These are phyloP conservation scores for Chitala chitala DNA, from an alignment of 2,113 vertebrate species.

Conservation along the genomic window DNA sequence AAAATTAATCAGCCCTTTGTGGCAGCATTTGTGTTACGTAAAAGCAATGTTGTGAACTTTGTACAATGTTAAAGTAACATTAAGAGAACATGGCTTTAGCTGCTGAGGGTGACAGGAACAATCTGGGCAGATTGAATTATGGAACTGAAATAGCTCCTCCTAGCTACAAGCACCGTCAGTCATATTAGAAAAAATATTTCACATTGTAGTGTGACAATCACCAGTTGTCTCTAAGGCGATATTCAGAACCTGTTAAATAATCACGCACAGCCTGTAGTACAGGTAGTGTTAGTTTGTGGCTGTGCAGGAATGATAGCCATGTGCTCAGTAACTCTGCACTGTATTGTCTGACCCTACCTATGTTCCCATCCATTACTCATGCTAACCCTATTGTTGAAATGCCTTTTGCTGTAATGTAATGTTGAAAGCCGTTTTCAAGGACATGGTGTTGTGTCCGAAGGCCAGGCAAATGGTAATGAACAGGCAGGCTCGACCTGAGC, in stretches of 20 bases:
- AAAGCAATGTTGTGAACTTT: constrained; percentile 8
- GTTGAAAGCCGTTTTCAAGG: constrained; percentile 14
- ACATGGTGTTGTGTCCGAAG: background rate
- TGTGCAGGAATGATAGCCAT: constrained; percentile 10
- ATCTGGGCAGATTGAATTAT: too few species aligned
- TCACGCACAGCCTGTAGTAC: background rate
- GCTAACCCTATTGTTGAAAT: background rate
- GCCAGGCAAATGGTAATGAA: background rate
- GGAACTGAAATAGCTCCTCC: too few species aligned
- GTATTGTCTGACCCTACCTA: background rate
- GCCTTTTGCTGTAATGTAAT: constrained; percentile 13
- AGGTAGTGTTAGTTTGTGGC: constrained; percentile 1
- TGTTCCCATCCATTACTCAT: background rate
- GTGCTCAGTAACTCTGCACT: background rate
- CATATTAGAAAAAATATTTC: too few species aligned
- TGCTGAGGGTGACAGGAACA: too few species aligned
- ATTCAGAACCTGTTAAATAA: background rate
- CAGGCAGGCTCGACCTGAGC: background rate
- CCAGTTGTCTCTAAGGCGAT: background rate
- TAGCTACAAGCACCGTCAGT: too few species aligned
- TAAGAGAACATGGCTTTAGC: too few species aligned
- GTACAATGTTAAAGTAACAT: too few species aligned
- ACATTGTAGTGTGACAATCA: constrained; percentile 1
- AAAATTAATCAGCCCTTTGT: background rate
- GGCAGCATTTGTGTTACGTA: background rate